These are phyloP conservation scores for Oxygymnocypris stewartii DNA, from an alignment of 2,113 vertebrate genomes.

Conservation along the genomic window DNA sequence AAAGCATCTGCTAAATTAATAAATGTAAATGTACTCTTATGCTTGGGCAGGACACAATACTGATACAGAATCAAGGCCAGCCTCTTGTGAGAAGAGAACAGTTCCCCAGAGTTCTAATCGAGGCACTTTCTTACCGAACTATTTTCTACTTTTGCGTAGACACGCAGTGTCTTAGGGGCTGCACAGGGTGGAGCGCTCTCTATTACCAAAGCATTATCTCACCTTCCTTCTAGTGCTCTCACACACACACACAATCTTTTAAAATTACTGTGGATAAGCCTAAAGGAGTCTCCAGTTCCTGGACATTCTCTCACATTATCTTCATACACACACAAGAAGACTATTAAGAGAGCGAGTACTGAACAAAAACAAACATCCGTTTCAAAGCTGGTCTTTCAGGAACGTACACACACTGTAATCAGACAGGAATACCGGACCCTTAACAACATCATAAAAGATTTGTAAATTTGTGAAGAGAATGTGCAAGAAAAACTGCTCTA, in stretches of 20 bases:
- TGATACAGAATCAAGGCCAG: not conserved
- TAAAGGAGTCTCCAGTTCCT: not conserved
- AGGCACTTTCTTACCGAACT: not conserved
- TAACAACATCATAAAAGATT: slow-evolving; percentile 10
- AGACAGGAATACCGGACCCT: not conserved
- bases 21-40: not conserved
- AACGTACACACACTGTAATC: not conserved
- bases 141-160: not conserved
- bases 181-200: slow-evolving; percentile 13
- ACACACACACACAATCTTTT: not conserved
- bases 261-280: slow-evolving; percentile 7
- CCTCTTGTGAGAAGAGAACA: not conserved
- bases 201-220: slow-evolving; percentile 36
- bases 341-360: slow-evolving; percentile 9
- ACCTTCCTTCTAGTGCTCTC: not conserved
- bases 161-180: not conserved
- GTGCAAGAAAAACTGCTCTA: not conserved
- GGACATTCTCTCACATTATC: not conserved
- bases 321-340: not conserved
- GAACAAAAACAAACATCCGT: slow-evolving; percentile 18
- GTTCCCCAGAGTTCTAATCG: not conserved
- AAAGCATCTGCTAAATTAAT: too few relatives aligned
- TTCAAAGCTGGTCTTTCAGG: slow-evolving; percentile 18
- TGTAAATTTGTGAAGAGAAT: not conserved
- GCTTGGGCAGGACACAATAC: not conserved